These are phyloP conservation scores for Papilio polyxenes DNA, from an alignment of 1,140 invertebrate species.

Conservation along the genomic window DNA sequence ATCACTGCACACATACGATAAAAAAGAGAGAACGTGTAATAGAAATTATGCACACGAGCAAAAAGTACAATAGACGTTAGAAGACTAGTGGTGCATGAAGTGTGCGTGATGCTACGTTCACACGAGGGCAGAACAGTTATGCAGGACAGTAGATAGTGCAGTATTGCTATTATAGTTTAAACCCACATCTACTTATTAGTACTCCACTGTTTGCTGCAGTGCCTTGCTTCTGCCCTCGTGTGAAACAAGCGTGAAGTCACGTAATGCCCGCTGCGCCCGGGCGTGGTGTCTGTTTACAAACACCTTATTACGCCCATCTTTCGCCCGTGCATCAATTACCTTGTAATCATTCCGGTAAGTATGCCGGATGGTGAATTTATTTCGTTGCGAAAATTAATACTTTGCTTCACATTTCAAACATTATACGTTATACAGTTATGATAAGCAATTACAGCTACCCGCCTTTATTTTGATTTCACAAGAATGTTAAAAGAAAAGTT, in stretches of 20 bases:
- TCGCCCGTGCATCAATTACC: conserved; percentile 30
- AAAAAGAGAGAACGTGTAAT: conserved; percentile 25
- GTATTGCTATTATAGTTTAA: not conserved
- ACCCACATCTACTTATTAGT: not conserved
- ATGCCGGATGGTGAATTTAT: conserved; percentile 20
- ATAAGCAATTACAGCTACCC: not conserved
- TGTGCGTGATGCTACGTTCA: not conserved
- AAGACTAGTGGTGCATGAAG: conserved; percentile 23
- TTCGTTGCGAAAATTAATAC: not conserved
- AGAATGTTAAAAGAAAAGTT: not conserved
- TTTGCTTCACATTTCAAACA: not conserved
- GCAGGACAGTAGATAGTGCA: not conserved
- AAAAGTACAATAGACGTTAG: conserved; percentile 23
- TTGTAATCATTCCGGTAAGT: conserved; percentile 27
- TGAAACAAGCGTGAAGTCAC: not conserved
- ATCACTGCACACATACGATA: conserved; percentile 15
- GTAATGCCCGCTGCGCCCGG: conserved; percentile 15
- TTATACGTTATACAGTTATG: not conserved
- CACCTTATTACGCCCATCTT: conserved; percentile 22
- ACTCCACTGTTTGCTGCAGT: not conserved
- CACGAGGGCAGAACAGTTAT: not conserved
- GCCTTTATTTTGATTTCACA: not conserved
- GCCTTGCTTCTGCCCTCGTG: not conserved
- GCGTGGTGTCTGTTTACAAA: conserved; percentile 20
- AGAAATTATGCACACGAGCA: conserved; percentile 28